phyloP scores from a whole-genome alignment of 64 coral and sea anemone species.

The Acropora yongei region DNA sequence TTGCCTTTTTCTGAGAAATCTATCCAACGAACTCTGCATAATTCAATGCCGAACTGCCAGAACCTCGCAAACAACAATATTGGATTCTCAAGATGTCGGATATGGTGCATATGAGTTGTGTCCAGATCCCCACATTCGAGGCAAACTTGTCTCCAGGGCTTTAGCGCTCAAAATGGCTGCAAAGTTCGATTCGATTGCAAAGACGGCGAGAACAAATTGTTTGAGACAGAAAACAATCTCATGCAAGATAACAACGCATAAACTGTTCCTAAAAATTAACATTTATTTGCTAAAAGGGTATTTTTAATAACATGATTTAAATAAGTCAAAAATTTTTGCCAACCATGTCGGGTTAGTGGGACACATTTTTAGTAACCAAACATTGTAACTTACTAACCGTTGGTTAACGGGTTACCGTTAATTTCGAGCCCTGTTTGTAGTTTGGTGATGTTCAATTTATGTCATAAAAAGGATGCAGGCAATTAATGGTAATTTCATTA shows the following conservation, averaged over 20 bases:
- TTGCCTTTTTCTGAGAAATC: slow-evolving; percentile 58
- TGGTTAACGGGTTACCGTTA: slow-evolving; percentile 37
- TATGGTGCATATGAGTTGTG: neutral
- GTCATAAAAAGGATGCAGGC: neutral
- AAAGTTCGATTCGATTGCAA: neutral
- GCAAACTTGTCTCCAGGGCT: slow-evolving; percentile 3
- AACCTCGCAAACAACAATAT: neutral
- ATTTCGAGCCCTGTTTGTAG: slow-evolving; percentile 4
- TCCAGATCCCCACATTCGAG: slow-evolving; percentile 17
- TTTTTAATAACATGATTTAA: slow-evolving; percentile 19
- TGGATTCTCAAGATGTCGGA: neutral
- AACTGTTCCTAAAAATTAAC: neutral
- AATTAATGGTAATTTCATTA: neutral
- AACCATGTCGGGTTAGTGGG: slow-evolving; percentile 15
- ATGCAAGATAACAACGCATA: neutral
- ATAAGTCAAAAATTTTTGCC: neutral
- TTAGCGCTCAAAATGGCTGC: neutral
- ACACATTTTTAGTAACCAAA: slow-evolving; percentile 62
- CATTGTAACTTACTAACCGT: slow-evolving; percentile 36
- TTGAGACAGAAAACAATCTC: slow-evolving; percentile 1
- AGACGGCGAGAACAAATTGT: neutral
- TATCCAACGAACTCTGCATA: slow-evolving; percentile 61
- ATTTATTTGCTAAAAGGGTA: neutral
- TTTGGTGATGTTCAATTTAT: neutral
- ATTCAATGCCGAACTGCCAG: slow-evolving; percentile 2